These are phyloP conservation scores for Trichomycterus rosablanca DNA, from an alignment of 2,113 vertebrate genomes.

Conservation along the genomic window DNA sequence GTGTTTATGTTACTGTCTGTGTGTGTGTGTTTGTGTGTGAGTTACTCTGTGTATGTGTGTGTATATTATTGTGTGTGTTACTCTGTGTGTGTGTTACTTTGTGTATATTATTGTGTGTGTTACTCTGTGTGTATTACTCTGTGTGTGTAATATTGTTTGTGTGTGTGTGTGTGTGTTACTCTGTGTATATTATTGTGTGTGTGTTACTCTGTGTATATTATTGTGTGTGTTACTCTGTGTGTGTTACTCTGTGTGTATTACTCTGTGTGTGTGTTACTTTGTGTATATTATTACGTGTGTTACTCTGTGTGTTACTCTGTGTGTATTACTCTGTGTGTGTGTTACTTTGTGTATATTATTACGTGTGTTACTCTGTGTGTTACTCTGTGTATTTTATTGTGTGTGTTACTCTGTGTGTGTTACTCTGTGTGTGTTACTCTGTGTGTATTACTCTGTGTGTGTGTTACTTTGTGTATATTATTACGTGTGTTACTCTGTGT, in stretches of 20 bases:
- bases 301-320: too few species aligned
- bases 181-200: not conserved
- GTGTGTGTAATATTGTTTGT: not conserved
- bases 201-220: not conserved
- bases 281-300: not conserved
- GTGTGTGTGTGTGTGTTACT: not conserved
- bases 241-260: not conserved
- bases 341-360: not conserved
- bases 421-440: not conserved
- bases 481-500: not conserved
- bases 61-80: not conserved
- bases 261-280: not conserved
- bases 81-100: not conserved
- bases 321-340: not conserved
- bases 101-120: not conserved
- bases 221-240: not conserved
- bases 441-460: not conserved
- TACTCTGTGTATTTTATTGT: not conserved
- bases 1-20: too few species aligned
- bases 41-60: conserved; percentile 13
- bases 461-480: not conserved
- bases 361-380: not conserved
- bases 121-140: not conserved
- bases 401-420: not conserved
- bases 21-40: too few species aligned